Evolutionary conservation across 2,888 invertebrate species (phyloP), one percentile per base, ranked within the genome.

Genomic region (Baronia brevicornis): DNA sequence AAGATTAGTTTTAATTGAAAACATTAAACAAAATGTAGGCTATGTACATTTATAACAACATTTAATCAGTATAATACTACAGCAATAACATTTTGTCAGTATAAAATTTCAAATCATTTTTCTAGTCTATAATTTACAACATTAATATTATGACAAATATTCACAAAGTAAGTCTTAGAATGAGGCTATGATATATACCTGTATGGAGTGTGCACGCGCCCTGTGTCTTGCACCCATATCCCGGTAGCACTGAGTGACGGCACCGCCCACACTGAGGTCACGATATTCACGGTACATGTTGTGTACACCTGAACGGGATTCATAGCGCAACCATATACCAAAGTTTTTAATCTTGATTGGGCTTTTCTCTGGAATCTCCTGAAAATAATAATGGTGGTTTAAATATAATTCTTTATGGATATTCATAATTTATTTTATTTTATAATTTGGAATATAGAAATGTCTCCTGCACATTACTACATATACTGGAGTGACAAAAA

Each of bases 231-330:
- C 98, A 44, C 96, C 97, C 97, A 98, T 98, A 69, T 99, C 99
- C 35, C 97, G 90, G 84, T 98, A 98, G 82, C 97, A 98, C 75
- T 96, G 95, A 6, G 99, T 99, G 34, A 99, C 98, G 36, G 98
- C 99, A 37, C 94, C 96, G 32, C 96, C 94, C 3, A 97, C 95
- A 38, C 95, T 94, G 55, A 98, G 86, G 79, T 99, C 99, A 51
- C 99, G 90, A 87, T 99, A 99, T 82, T 99, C 99, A 47, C 97
- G 90, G 92, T 99, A 99, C 99, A 99, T 99, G 88, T 99, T 99
- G 88, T 99, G 98, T 36, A 97, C 98, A 36, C 98, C 99, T 5
- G 97, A 98, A 39, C 99, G 90, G 1, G 98, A 99, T 72, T 98
- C 97, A 68, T 99, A 99, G 54, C 99, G 91, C 71, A 99, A 86